phyloP scores from a whole-genome alignment of 2,888 invertebrate species.

The Drosophila meridiana region DNA sequence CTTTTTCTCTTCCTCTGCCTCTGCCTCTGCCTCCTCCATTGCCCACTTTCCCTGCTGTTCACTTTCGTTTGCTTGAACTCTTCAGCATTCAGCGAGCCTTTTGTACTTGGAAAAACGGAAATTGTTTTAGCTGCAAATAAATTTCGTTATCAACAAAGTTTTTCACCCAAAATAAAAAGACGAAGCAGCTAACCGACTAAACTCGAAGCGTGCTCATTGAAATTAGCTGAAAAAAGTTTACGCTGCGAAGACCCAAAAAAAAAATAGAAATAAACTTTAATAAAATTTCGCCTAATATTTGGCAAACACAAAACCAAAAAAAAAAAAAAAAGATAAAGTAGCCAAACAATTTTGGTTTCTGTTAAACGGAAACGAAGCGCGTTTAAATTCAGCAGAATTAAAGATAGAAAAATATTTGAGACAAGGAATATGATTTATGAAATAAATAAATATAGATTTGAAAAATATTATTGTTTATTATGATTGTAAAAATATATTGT shows the following conservation, averaged over 20 bases:
- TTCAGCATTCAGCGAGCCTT: conserved; percentile 33
- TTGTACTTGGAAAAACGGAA: conserved; percentile 53
- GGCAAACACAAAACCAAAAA: neutral
- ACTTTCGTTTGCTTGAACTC: conserved; percentile 50
- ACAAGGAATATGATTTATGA: neutral
- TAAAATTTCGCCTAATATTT: conserved; percentile 35
- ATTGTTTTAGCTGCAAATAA: conserved; percentile 64
- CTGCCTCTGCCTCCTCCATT: too few species aligned
- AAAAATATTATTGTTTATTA: neutral
- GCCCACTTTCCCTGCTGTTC: conserved; percentile 13
- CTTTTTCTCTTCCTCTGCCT: conserved; percentile 3
- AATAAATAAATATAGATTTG: neutral
- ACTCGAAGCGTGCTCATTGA: conserved; percentile 16
- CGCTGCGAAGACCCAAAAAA: neutral
- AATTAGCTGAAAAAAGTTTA: conserved; percentile 34
- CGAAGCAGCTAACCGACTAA: conserved; percentile 4
- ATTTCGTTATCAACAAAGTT: conserved; percentile 64
- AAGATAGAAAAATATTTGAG: neutral
- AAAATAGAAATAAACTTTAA: conserved; percentile 20
- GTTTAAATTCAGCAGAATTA: neutral
- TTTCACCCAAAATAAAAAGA: conserved; percentile 16
- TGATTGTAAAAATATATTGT: neutral
- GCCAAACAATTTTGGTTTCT: neutral
- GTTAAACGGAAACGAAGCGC: neutral
- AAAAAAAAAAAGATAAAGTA: conserved; percentile 8